Conservation (phyloP, 2,113 vertebrate genomes). For the Phyllostomus discolor region DNA sequence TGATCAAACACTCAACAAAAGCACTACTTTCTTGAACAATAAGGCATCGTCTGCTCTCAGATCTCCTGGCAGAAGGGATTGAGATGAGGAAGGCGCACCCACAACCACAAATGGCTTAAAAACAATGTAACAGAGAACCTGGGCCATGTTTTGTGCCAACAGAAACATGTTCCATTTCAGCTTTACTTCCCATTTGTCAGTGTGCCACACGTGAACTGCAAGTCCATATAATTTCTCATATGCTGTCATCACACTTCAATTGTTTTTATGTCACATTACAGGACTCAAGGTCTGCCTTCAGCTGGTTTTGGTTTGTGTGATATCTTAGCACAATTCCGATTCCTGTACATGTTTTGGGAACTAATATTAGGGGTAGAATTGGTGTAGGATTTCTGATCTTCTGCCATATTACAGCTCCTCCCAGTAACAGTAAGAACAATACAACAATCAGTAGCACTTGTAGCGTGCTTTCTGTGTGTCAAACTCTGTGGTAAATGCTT, state of each 20-base stretch:
- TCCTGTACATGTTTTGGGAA: not conserved
- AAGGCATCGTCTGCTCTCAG: constrained; percentile 20
- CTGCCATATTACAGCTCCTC: not conserved
- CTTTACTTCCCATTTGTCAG: not conserved
- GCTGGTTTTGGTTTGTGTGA: not conserved
- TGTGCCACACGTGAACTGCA: not conserved
- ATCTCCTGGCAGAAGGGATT: not conserved
- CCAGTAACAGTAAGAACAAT: not conserved
- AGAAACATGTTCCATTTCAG: not conserved
- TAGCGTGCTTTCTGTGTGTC: not conserved
- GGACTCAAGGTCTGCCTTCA: not conserved
- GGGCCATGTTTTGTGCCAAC: not conserved
- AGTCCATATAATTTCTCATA: not conserved
- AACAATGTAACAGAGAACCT: not conserved
- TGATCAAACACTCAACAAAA: constrained; percentile 51
- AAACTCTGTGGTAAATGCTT: not conserved
- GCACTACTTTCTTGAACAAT: constrained; percentile 40
- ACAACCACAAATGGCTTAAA: not conserved
- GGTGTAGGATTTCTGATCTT: not conserved
- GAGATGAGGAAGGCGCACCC: not conserved
- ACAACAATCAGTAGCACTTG: not conserved
- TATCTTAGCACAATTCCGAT: not conserved
- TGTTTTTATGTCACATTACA: not conserved
- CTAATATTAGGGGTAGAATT: not conserved
- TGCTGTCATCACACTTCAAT: not conserved